These are phyloP conservation scores for Heliconius congener DNA, from an alignment of 1,140 invertebrate genomes.

Conservation along the genomic window DNA sequence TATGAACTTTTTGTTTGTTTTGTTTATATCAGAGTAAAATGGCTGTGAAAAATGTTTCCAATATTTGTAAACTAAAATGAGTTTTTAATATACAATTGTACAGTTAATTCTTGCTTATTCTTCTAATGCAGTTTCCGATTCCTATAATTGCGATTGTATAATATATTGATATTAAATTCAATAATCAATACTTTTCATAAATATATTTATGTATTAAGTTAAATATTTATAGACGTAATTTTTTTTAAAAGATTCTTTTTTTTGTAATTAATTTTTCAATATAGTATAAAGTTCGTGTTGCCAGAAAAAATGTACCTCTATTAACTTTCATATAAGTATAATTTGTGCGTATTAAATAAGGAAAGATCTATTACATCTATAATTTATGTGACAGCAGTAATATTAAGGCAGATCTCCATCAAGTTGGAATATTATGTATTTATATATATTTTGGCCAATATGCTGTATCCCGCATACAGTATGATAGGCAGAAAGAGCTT, in stretches of 20 bases:
- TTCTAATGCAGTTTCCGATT: not conserved
- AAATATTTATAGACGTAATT: not conserved
- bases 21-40: constrained; percentile 35
- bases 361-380: not conserved
- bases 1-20: not conserved
- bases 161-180: not conserved
- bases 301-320: not conserved
- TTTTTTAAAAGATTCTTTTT: not conserved
- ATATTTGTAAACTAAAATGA: constrained; percentile 13
- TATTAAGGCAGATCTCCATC: not conserved
- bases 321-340: not conserved
- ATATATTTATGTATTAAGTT: no score
- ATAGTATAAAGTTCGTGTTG: not conserved
- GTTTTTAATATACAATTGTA: not conserved
- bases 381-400: not conserved
- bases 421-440: not conserved
- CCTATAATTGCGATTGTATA: not conserved
- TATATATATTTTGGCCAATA: not conserved
- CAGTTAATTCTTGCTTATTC: not conserved
- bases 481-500: not conserved
- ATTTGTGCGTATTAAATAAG: not conserved
- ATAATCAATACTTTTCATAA: not conserved
- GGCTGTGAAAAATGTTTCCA: constrained; percentile 54
- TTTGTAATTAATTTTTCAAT: not conserved
- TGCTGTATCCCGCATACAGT: not conserved